Conservation (phyloP, 2,797 vertebrate species). For the Lophotriccus pileatus region DNA sequence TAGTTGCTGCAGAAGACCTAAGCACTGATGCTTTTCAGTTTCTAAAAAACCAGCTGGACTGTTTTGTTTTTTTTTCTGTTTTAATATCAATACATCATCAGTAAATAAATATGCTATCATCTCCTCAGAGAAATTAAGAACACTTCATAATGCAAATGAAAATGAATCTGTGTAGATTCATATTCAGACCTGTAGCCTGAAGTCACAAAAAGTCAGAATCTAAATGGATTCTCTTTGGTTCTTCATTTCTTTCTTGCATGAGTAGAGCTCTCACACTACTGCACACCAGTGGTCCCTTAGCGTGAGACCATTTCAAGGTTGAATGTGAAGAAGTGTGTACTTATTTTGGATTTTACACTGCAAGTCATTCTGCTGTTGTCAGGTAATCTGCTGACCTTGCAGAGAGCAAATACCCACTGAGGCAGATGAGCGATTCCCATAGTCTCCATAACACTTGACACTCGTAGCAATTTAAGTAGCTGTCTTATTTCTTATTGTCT, state of each 20-base stretch:
- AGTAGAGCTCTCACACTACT: not conserved
- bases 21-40: not conserved
- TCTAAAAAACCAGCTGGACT: not conserved
- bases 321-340: not conserved
- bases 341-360: not conserved
- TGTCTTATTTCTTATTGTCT: not conserved
- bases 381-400: not conserved
- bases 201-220: not conserved
- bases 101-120: not conserved
- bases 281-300: not conserved
- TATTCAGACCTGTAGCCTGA: not conserved
- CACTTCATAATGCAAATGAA: not conserved
- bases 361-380: not conserved
- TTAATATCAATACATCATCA: not conserved
- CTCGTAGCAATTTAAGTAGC: not conserved
- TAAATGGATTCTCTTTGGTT: not conserved
- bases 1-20: not conserved
- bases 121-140: not conserved
- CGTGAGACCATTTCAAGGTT: not conserved
- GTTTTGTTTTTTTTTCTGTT: not conserved
- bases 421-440: not conserved
- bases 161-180: not conserved
- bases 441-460: not conserved
- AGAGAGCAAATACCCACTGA: not conserved
- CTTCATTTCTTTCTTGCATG: not conserved